phyloP scores from a whole-genome alignment of 2,797 vertebrate species.

The Phataginus tetradactyla region DNA sequence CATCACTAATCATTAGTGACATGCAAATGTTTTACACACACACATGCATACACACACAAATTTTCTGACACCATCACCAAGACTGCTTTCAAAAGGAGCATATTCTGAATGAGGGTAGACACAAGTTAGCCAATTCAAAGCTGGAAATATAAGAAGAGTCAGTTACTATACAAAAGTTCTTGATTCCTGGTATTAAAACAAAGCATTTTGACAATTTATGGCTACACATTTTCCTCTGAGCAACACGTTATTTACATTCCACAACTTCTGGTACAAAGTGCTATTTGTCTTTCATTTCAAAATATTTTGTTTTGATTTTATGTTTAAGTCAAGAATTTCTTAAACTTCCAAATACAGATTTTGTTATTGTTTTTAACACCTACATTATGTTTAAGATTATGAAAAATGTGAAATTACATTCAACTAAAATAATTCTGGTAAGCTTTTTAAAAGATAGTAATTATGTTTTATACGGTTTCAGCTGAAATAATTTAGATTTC shows the following conservation, averaged over 20 bases:
- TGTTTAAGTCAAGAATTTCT: neutral
- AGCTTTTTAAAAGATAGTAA: neutral
- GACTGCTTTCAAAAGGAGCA: neutral
- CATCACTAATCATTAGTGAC: neutral
- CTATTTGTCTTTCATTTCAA: neutral
- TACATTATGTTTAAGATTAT: neutral
- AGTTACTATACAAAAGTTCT: neutral
- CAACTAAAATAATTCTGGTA: neutral
- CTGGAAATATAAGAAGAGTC: neutral
- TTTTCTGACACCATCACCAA: conserved; percentile 5
- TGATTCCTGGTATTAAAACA: neutral
- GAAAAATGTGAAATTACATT: conserved; percentile 21
- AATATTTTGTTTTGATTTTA: neutral
- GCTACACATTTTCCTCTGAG: neutral
- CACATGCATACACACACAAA: neutral
- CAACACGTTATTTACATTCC: neutral
- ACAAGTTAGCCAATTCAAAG: neutral
- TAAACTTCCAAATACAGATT: neutral
- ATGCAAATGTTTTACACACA: neutral
- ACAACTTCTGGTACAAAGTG: neutral
- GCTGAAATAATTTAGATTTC: neutral
- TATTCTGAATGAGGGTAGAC: neutral
- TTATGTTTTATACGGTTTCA: neutral
- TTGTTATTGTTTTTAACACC: neutral
- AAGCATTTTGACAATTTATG: neutral